Percentiles rank a stretch among this genome's conserved stretches.
Conservation (phyloP, 2,113 vertebrate species). For the Rhinoderma darwinii region DNA sequence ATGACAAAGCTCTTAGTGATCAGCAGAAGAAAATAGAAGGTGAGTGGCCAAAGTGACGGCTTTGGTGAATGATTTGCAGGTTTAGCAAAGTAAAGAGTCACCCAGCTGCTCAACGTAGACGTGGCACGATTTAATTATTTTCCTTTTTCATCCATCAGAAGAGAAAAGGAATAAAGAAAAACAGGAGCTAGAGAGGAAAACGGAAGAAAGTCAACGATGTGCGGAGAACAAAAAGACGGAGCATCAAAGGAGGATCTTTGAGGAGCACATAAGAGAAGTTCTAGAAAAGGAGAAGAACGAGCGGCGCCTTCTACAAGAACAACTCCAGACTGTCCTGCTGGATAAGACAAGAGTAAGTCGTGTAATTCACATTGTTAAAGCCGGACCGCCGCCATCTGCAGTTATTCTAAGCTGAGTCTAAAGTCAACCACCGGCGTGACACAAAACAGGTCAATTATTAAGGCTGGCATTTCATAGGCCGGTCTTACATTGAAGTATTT, state of each 20-base stretch:
- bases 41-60: background rate
- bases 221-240: background rate
- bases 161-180: constrained; percentile 18
- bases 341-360: constrained; percentile 4
- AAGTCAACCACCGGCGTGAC: too few species aligned
- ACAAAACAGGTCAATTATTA: too few species aligned
- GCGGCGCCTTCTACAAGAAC: background rate
- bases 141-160: constrained; percentile 34
- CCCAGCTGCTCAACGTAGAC: background rate
- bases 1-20: constrained; percentile 59
- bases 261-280: constrained; percentile 33
- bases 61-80: background rate
- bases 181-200: constrained; percentile 9
- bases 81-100: too few species aligned
- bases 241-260: constrained; percentile 4
- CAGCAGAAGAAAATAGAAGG: constrained; percentile 65
- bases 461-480: too few species aligned
- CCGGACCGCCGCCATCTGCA: background rate
- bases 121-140: background rate
- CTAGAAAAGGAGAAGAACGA: constrained; percentile 52
- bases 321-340: background rate
- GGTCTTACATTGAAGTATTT: too few species aligned
- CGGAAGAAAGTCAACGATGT: background rate
- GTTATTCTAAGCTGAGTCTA: too few species aligned
- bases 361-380: background rate